A percentile compares a stretch with the other conserved stretches of the same genome.
These are phyloP conservation scores for Macheiramphus alcinus DNA, from an alignment of 2,113 vertebrate species.

Conservation along the genomic window DNA sequence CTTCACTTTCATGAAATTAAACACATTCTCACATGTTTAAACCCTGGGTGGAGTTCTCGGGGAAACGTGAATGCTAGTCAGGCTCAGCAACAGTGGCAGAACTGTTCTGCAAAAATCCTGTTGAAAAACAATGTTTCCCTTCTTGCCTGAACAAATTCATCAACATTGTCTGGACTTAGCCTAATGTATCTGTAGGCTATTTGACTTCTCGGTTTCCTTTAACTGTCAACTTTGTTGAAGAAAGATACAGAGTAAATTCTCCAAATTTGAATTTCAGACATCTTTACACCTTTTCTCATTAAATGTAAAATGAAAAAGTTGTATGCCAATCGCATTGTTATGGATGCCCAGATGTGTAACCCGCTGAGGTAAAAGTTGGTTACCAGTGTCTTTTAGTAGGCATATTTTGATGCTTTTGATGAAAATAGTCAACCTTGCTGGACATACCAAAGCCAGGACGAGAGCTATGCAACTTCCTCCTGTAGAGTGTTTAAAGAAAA, in stretches of 20 bases:
- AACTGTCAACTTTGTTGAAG: not conserved
- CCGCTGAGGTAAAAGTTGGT: not conserved
- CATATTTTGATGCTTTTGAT: not conserved
- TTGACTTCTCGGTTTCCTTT: not conserved
- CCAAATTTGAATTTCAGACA: not conserved
- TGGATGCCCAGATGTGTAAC: not conserved
- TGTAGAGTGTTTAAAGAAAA: not conserved
- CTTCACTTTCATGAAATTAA: not conserved
- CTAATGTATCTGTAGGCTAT: not conserved
- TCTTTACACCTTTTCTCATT: not conserved
- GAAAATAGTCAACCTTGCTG: not conserved
- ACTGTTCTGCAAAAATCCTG: not conserved
- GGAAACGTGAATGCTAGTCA: not conserved
- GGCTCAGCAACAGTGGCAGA: not conserved
- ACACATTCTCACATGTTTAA: not conserved
- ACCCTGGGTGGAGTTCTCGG: not conserved
- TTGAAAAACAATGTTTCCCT: not conserved
- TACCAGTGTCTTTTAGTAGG: not conserved
- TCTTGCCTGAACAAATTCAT: not conserved
- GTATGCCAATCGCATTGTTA: not conserved
- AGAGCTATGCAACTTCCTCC: not conserved
- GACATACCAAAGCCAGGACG: not conserved
- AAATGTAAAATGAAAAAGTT: not conserved
- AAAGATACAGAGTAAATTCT: not conserved
- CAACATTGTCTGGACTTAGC: not conserved